Base-by-base conservation (phyloP, 35 echinoderm and acorn worm genomes). In the Apostichopus californicus region DNA sequence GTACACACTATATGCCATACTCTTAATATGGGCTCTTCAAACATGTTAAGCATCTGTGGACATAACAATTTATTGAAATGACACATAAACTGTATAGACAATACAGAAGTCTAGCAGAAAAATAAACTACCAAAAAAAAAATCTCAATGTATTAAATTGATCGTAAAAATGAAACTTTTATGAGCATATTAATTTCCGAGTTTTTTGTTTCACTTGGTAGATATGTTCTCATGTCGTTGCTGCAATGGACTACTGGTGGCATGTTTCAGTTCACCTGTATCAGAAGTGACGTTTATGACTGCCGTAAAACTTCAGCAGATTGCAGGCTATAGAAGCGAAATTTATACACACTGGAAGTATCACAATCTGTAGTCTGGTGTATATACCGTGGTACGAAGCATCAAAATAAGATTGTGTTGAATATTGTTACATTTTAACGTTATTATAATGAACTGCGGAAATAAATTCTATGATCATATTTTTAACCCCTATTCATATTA, bases 191-290 rank as follows among this genome's bases (percentile, higher is more conserved):
- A 75, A 75, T 75, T 75, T 75, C 6, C n/a, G 71, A 68, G 71
- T n/a, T 75, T 8, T 61, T 61, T 61, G 8, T 61, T 61, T 61
- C 58, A 61, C 58, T 8, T 61, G 8, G 58, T 61, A 3, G 18
- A 75, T 75, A 12, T 75, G 71, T 20, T 75, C 34, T 46, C 13
- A n/a, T 18, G 71, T 75, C 3, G 71, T 75, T 75, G n/a, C 21
- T 75, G 20, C n/a, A 18, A 18, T 14, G 17, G 71, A 7, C 13
- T 18, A 18, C 71, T 75, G 71, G n/a, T n/a, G 71, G 71, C 2
- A 75, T 75, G 71, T 14, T 75, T 75, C 71, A n/a, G 15, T 75
- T 75, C 71, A 75, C 71, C 71, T 75, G 71, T 75, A 75, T 75
- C 21, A 22, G n/a, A 75, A n/a, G 6, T 75, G 71, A 75, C 71